A percentile compares a stretch with the other conserved stretches of the same genome.
phyloP scores from a whole-genome alignment of 2,113 vertebrate species.

The Pomatorhinus ruficollis region DNA sequence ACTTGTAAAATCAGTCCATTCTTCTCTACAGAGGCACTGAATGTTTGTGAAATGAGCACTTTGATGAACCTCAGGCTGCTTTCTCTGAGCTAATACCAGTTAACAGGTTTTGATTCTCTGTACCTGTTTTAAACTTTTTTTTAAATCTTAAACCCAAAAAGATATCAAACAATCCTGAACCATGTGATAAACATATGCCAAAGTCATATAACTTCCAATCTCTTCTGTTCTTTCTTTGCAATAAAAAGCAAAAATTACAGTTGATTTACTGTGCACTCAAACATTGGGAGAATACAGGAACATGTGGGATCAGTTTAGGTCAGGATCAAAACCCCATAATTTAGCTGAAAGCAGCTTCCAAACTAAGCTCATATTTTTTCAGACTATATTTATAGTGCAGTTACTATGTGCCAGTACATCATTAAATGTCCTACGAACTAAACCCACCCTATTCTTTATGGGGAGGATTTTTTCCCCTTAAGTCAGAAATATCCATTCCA shows the following conservation, averaged over 20 bases:
- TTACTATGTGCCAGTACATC: conserved; percentile 27
- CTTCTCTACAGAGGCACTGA: not conserved
- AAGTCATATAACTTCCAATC: not conserved
- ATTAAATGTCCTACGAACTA: conserved; percentile 29
- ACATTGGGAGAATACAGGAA: conserved; percentile 10
- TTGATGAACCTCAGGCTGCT: not conserved
- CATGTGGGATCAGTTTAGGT: conserved; percentile 67
- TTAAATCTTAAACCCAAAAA: not conserved
- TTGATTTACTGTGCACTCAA: conserved; percentile 51
- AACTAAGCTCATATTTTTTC: conserved; percentile 55
- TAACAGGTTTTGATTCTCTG: not conserved
- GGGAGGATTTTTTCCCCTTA: not conserved
- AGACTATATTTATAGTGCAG: conserved; percentile 45
- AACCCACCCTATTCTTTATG: conserved; percentile 16
- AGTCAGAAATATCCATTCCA: not conserved
- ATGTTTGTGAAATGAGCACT: not conserved
- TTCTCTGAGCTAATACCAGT: not conserved
- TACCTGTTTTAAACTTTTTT: not conserved
- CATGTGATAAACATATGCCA: conserved; percentile 38
- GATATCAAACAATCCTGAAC: not conserved
- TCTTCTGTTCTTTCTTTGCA: conserved; percentile 39
- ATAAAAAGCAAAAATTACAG: conserved; percentile 29
- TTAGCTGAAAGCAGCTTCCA: conserved; percentile 57
- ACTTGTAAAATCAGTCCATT: not conserved
- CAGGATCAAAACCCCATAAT: conserved; percentile 62